Conservation (phyloP, 1,140 invertebrate genomes). For the Leptonema lineaticorne region DNA sequence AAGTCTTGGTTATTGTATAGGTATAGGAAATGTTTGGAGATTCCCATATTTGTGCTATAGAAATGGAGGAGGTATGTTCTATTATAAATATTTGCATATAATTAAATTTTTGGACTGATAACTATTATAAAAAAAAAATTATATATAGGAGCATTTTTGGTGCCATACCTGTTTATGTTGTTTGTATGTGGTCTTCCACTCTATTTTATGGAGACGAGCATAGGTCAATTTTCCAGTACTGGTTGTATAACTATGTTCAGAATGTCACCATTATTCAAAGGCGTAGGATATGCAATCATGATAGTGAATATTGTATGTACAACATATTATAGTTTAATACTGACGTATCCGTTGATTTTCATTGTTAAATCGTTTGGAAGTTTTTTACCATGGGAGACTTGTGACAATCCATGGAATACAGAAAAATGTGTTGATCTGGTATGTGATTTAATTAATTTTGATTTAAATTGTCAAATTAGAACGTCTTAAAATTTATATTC, state of each 20-base stretch:
- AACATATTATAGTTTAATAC: conserved; percentile 92
- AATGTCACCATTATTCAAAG: conserved; percentile 83
- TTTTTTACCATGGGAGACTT: conserved; percentile 83
- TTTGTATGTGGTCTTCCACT: conserved; percentile 82
- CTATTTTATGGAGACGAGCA: conserved; percentile 85
- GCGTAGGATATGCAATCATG: conserved; percentile 82
- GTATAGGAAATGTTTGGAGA: conserved; percentile 81
- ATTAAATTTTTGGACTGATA: neutral
- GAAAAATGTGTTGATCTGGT: conserved; percentile 62
- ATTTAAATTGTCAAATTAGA: neutral
- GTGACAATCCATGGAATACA: conserved; percentile 88
- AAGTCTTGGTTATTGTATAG: conserved; percentile 72
- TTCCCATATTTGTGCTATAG: conserved; percentile 64
- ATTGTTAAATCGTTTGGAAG: conserved; percentile 67
- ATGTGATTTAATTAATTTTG: neutral
- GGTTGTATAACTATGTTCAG: conserved; percentile 79
- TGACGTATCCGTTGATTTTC: conserved; percentile 89
- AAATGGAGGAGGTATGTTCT: conserved; percentile 38
- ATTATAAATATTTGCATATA: neutral
- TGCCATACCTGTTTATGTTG: conserved; percentile 74
- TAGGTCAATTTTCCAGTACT: conserved; percentile 82
- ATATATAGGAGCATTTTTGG: conserved; percentile 71
- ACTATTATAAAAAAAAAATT: conserved; percentile 15
- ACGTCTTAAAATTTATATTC: conserved; percentile 12
- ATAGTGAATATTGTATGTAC: conserved; percentile 87